Conservation (phyloP, 2,113 vertebrate genomes). For the Silurus glanis region DNA sequence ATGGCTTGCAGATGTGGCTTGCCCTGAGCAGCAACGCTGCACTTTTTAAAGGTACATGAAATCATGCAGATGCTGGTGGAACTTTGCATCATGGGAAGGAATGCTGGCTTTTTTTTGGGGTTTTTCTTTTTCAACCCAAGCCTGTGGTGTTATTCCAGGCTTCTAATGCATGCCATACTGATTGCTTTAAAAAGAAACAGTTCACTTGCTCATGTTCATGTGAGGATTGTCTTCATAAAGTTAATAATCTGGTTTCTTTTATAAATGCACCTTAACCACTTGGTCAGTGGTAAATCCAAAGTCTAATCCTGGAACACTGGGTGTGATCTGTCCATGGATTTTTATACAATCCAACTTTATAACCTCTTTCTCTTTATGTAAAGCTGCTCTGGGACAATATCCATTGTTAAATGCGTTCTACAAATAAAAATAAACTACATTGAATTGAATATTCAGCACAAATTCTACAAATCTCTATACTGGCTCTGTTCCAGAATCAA, state of each 20-base stretch:
- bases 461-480: neutral
- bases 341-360: too few relatives aligned
- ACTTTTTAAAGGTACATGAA: constrained; percentile 56
- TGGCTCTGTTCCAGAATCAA: neutral
- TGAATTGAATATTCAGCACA: neutral
- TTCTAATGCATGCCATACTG: neutral
- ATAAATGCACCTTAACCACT: neutral
- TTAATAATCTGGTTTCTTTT: neutral
- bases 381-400: too few relatives aligned
- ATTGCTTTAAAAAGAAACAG: neutral
- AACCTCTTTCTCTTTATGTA: too few relatives aligned
- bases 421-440: too few relatives aligned
- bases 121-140: constrained; percentile 5
- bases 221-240: neutral
- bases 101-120: neutral
- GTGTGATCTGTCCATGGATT: neutral
- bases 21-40: constrained; percentile 56
- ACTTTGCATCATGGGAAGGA: constrained; percentile 36
- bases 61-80: constrained; percentile 63
- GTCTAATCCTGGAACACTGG: neutral
- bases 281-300: neutral
- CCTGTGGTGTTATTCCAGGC: constrained; percentile 22
- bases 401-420: too few relatives aligned
- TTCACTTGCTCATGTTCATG: neutral
- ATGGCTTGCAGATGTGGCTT: constrained; percentile 74